Percentiles rank a stretch among this genome's conserved stretches.
Evolutionary conservation across 2,888 invertebrate species (phyloP).

Genomic region (Therioaphis trifolii): DNA sequence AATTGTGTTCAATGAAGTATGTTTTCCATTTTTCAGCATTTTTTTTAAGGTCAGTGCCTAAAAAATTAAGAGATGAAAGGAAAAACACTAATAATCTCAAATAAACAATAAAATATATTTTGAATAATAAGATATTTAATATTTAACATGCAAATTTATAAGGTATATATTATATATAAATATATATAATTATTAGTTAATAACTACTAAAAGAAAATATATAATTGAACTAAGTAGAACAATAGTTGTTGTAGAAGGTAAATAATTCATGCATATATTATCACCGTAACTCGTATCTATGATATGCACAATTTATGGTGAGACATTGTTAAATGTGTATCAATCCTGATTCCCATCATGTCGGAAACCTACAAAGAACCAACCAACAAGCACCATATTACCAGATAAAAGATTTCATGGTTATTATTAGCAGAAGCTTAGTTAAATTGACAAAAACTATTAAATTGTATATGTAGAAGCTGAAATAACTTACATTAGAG

Average conservation of each 20-base stretch:
- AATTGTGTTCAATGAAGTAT: slow-evolving; percentile 64
- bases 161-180: slow-evolving; percentile 42
- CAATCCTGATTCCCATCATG: slow-evolving; percentile 57
- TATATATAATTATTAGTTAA: slow-evolving; percentile 43
- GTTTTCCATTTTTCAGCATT: slow-evolving; percentile 64
- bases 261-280: slow-evolving; percentile 59
- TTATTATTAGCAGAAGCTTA: slow-evolving; percentile 36
- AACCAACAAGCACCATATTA: slow-evolving; percentile 60
- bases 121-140: slow-evolving; percentile 42
- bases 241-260: slow-evolving; percentile 43
- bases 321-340: slow-evolving; percentile 59
- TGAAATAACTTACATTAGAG: slow-evolving; percentile 1
- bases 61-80: slow-evolving; percentile 52
- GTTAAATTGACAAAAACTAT: slow-evolving; percentile 31
- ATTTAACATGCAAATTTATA: slow-evolving; percentile 48
- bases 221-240: slow-evolving; percentile 53
- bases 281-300: slow-evolving; percentile 56
- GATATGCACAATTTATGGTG: slow-evolving; percentile 60
- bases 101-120: slow-evolving; percentile 44
- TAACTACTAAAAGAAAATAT: slow-evolving; percentile 51
- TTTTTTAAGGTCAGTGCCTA: slow-evolving; percentile 55
- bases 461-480: slow-evolving; percentile 9
- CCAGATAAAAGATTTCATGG: slow-evolving; percentile 52
- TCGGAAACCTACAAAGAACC: slow-evolving; percentile 59
- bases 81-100: slow-evolving; percentile 52